Base-by-base conservation (phyloP, 2,888 invertebrate species). In the Sepiola atlantica region DNA sequence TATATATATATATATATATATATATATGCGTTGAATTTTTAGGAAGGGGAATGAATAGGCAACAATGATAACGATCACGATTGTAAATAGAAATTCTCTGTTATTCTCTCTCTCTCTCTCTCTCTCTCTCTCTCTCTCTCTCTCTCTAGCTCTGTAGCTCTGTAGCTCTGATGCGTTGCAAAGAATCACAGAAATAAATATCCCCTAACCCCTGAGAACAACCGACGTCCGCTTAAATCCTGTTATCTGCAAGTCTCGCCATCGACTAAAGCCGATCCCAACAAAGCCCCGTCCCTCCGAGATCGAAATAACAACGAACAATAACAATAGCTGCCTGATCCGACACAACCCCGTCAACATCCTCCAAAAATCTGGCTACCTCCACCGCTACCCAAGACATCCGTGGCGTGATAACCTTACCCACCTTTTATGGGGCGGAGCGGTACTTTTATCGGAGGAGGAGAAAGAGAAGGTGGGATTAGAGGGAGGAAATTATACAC, bases 281-380 rank as follows among this genome's bases (percentile, higher is more conserved):
- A 0, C n/a, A 1, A 45, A 45, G 32, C 77, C 77, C n/a, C n/a
- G n/a, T 77, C 77, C n/a, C n/a, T 77, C n/a, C 77, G 16, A 32
- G n/a, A 77, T 77, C 77, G 77, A n/a, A 77, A 77, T 77, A 77
- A 77, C 77, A 77, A 77, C 77, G 77, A 77, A 77, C 77, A n/a
- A 77, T 77, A 77, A 77, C 77, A 77, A 77, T 77, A 77, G 77
- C 77, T 16, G n/a, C 77, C 77, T 77, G 32, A 77, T 77, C 77
- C 32, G 77, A 77, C n/a, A 77, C 77, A 77, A 77, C 77, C 77
- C 14, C 77, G 45, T 45, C 45, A 45, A 45, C 77, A 32, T n/a
- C 77, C n/a, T 77, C 77, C n/a, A 77, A 77, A 77, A 77, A n/a
- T 16, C 14, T n/a, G n/a, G 16, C 77, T 12, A 77, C 57, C 14